Evolutionary conservation across 2,888 invertebrate species (phyloP).

Genomic region (Scaptomyza tumidula): DNA sequence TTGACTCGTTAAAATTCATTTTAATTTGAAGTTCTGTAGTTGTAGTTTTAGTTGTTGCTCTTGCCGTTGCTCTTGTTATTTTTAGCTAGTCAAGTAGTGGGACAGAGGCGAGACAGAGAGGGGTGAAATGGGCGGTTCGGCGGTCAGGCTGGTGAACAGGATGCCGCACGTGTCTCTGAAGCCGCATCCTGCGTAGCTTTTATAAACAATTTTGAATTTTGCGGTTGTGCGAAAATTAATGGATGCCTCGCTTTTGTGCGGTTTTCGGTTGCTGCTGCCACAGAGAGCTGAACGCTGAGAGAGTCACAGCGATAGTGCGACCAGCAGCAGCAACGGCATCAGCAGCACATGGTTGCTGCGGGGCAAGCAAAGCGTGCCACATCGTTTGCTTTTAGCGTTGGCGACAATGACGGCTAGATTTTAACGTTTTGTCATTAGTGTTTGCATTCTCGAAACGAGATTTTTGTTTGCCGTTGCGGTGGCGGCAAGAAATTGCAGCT

Average conservation of each 20-base stretch:
- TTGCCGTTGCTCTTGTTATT: conserved; percentile 11
- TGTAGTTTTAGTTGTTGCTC: conserved; percentile 27
- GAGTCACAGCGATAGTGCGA: neutral
- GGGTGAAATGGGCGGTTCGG: conserved; percentile 6
- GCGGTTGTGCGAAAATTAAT: conserved; percentile 82
- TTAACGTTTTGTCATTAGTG: conserved; percentile 81
- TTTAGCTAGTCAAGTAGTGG: conserved; percentile 29
- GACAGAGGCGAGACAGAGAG: conserved; percentile 16
- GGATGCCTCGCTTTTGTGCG: conserved; percentile 80
- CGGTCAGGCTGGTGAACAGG: conserved; percentile 26
- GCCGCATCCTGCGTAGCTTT: conserved; percentile 76
- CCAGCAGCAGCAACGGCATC: conserved; percentile 2
- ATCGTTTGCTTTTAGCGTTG: conserved; percentile 66
- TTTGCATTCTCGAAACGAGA: conserved; percentile 73
- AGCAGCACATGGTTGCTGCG: conserved; percentile 32
- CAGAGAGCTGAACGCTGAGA: conserved; percentile 19
- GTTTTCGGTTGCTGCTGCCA: conserved; percentile 67
- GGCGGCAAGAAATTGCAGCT: conserved; percentile 59
- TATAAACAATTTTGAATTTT: conserved; percentile 83
- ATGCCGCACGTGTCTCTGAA: conserved; percentile 72
- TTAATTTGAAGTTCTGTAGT: conserved; percentile 62
- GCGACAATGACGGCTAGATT: conserved; percentile 70
- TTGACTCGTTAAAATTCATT: conserved; percentile 80
- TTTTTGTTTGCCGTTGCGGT: conserved; percentile 72
- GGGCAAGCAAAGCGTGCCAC: conserved; percentile 42